Base-by-base conservation (phyloP, 2,797 vertebrate species). In the Squalus acanthias region DNA sequence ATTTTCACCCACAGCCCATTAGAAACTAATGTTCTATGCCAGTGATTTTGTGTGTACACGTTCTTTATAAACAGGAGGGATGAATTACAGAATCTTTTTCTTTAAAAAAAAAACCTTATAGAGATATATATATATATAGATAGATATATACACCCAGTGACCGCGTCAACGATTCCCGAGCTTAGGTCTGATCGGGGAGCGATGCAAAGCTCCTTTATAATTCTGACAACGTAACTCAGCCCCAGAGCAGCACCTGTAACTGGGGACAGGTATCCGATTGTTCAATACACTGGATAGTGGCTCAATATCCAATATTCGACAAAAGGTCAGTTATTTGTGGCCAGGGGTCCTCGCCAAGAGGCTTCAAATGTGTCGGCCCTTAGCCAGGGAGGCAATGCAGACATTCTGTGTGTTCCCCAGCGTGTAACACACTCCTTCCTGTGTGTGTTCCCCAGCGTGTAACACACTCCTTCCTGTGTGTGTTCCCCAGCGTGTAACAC, bases 1-100 rank as follows among this genome's bases (percentile, higher is more conserved):
- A 46, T 63, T 69, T 93, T 69, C 91, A 69, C 91, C 91, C 13
- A 93, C 65, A 93, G n/a, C 91, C 91, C 63, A 46, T 93, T 93
- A 69, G 63, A 93, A 46, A 93, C n/a, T 22, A 93, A 67, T 93
- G 91, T 46, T 93, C 20, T 46, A 39, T 93, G 8, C n/a, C 91
- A 69, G 91, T 93, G 20, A 93, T 69, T 69, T 93, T 93, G n/a
- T 69, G 91, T 67, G 65, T 93, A 93, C 69, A 93, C 65, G 39
- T 93, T 69, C 91, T 69, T 69, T 93, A 93, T 69, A 93, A 93
- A 93, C 63, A 67, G 91, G 91, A 69, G 20, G 91, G 65, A 69
- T 46, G n/a, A 93, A 93, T 92, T 69, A 93, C 91, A 69, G 63
- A 93, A 50, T 50, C 65, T 69, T 69, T 93, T 3, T 69, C n/a